These are phyloP conservation scores for Agelas oroides DNA, from an alignment of 37 sponge, comb jelly and placozoan genomes.

Conservation along the genomic window DNA sequence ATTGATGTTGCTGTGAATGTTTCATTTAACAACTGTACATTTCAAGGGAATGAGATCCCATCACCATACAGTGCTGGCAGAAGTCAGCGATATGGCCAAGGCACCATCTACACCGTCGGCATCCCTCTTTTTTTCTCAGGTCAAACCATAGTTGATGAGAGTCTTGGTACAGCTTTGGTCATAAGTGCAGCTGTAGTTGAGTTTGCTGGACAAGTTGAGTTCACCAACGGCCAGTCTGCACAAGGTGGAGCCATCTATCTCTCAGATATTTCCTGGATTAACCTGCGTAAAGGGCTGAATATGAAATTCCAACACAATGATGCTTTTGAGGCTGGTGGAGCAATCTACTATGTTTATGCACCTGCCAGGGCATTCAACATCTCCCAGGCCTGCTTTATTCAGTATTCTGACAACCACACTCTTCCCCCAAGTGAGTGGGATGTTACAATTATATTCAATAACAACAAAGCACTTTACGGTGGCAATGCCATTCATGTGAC, in stretches of 20 bases:
- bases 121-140: neutral
- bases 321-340: conserved; percentile 38
- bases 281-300: neutral
- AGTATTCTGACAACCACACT: conserved; percentile 7
- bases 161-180: conserved; percentile 18
- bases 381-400: conserved; percentile 7
- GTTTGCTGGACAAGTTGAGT: neutral
- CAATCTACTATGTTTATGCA: conserved; percentile 22
- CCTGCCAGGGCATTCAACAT: neutral
- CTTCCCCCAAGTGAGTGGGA: conserved; percentile 8
- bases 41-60: neutral
- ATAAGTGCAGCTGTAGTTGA: conserved; percentile 6
- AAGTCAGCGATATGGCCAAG: neutral
- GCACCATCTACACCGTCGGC: neutral
- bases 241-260: conserved; percentile 32
- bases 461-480: conserved; percentile 11
- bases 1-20: neutral
- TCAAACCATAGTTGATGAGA: neutral
- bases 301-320: conserved; percentile 10
- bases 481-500: conserved; percentile 24
- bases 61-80: neutral
- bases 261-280: conserved; percentile 25
- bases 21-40: neutral
- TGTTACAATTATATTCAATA: conserved; percentile 18
- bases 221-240: neutral